Conservation (phyloP, 2,797 vertebrate species). For the Hapalemur alaotrensis region DNA sequence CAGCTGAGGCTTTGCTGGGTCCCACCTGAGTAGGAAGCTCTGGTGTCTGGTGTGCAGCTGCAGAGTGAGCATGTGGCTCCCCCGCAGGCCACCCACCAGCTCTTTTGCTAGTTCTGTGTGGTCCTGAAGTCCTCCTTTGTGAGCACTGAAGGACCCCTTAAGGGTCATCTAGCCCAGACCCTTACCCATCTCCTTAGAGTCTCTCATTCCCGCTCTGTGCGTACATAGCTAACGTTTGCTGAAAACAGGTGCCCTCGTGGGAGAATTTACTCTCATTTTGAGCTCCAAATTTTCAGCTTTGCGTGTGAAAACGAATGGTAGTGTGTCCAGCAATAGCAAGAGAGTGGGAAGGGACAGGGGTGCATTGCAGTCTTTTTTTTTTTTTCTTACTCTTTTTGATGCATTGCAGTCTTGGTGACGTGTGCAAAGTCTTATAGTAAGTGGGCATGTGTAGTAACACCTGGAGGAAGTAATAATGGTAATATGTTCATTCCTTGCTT, state of each 20-base stretch:
- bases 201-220: not conserved
- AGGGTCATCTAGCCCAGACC: not conserved
- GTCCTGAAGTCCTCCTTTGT: not conserved
- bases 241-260: fast-evolving
- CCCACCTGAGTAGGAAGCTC: not conserved
- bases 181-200: not conserved
- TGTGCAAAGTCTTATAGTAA: fast-evolving
- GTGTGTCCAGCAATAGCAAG: not conserved
- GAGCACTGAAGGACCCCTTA: not conserved
- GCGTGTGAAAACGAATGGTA: not conserved
- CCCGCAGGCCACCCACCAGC: not conserved
- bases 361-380: too few relatives aligned
- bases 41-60: fast-evolving
- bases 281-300: not conserved
- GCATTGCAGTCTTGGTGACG: fast-evolving
- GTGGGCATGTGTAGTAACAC: not conserved
- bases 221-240: not conserved
- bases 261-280: not conserved
- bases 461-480: not conserved
- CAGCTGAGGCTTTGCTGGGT: not conserved
- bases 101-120: not conserved
- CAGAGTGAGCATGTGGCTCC: too few relatives aligned
- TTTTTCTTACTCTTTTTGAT: too few relatives aligned
- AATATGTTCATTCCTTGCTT: not conserved
- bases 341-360: fast-evolving